These are phyloP conservation scores for Bombus fervidus DNA, from an alignment of 1,140 invertebrate genomes.

Conservation along the genomic window DNA sequence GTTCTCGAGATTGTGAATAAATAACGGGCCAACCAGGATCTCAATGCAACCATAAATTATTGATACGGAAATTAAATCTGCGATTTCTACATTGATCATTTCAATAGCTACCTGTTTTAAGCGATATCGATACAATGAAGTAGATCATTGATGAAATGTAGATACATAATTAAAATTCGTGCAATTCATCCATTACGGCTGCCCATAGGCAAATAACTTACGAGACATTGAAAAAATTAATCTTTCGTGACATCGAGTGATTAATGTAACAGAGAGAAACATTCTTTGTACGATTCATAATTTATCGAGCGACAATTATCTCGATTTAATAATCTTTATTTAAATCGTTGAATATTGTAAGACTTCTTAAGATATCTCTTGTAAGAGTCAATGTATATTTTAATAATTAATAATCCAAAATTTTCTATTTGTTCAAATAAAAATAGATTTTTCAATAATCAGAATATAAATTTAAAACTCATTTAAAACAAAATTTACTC, in stretches of 20 bases:
- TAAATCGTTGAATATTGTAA: no score
- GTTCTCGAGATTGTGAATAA: not conserved
- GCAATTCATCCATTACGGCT: not conserved
- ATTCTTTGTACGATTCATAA: not conserved
- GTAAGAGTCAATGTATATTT: no score
- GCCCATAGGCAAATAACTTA: no score
- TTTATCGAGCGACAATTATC: not conserved
- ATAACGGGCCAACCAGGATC: not conserved
- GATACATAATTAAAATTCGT: not conserved
- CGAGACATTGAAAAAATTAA: not conserved
- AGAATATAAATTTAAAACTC: no score
- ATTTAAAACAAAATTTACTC: no score
- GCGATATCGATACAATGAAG: not conserved
- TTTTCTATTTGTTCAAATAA: not conserved
- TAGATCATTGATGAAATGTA: not conserved
- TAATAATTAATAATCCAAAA: not conserved
- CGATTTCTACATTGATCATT: not conserved
- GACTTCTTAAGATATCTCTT: no score
- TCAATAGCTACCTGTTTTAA: not conserved
- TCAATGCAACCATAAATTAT: not conserved
- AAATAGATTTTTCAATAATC: no score
- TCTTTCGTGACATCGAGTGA: not conserved
- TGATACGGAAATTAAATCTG: not conserved
- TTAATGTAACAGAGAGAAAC: not conserved
- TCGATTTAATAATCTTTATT: no score